These are phyloP conservation scores for Catajapyx aquilonaris DNA, from an alignment of 1,140 invertebrate genomes.

Conservation along the genomic window DNA sequence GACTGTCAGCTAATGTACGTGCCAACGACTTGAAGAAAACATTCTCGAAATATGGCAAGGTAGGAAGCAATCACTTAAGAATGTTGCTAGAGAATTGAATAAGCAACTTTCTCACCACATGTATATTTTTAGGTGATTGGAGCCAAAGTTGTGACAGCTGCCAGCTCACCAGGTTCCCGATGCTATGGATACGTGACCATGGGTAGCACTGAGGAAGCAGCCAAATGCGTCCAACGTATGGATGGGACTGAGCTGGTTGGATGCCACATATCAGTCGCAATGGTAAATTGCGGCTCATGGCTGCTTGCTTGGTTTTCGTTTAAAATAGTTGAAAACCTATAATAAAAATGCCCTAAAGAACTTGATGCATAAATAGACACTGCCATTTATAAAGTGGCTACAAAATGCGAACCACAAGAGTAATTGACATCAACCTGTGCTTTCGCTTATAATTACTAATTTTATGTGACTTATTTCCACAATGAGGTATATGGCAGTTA, in stretches of 20 bases:
- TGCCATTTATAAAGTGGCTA: no score
- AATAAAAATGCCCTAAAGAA: no score
- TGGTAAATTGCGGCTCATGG: slow-evolving; percentile 32
- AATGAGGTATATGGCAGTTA: no score
- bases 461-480: no score
- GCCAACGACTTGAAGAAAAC: slow-evolving; percentile 80
- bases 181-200: slow-evolving; percentile 93
- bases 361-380: no score
- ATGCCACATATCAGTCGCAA: slow-evolving; percentile 79
- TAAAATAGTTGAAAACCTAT: no score
- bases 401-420: no score
- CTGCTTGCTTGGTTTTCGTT: no score
- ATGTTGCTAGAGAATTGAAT: no score
- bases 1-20: slow-evolving; percentile 63
- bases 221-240: slow-evolving; percentile 69
- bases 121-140: slow-evolving; percentile 34
- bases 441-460: no score
- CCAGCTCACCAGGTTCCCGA: slow-evolving; percentile 64
- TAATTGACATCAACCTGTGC: no score
- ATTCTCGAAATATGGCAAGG: slow-evolving; percentile 87
- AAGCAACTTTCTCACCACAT: background rate
- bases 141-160: slow-evolving; percentile 91
- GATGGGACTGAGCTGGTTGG: slow-evolving; percentile 80
- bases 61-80: slow-evolving; percentile 17
- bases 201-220: slow-evolving; percentile 66